phyloP scores from a whole-genome alignment of 2,888 invertebrate species.

The Calliphora vomitoria region DNA sequence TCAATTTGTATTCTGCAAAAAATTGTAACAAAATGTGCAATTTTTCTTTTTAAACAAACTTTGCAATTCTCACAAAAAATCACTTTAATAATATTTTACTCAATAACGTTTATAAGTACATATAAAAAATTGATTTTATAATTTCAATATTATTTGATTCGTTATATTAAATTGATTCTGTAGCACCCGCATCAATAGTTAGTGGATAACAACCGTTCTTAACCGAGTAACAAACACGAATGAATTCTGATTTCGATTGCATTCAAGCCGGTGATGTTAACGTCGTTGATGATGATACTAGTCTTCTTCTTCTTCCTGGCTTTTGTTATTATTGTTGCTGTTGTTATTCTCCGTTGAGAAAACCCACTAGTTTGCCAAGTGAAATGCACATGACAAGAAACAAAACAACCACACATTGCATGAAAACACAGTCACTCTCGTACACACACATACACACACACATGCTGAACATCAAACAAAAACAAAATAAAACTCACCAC shows the following conservation, averaged over 20 bases:
- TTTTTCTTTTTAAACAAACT: neutral
- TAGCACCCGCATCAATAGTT: constrained; percentile 51
- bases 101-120: constrained; percentile 19
- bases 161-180: constrained; percentile 30
- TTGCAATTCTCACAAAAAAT: constrained; percentile 24
- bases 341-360: constrained; percentile 11
- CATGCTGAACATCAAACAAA: constrained; percentile 10
- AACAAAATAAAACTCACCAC: constrained; percentile 53
- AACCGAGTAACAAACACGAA: constrained; percentile 80
- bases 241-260: constrained; percentile 71
- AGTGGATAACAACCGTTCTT: constrained; percentile 78
- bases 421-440: constrained; percentile 33
- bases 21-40: neutral
- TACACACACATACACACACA: constrained; percentile 1
- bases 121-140: neutral
- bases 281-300: constrained; percentile 27
- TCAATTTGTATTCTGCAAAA: neutral
- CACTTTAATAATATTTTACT: constrained; percentile 37
- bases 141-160: constrained; percentile 21
- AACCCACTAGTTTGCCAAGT: constrained; percentile 70
- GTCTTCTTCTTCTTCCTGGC: constrained; percentile 14
- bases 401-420: constrained; percentile 54
- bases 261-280: constrained; percentile 69
- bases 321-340: constrained; percentile 46
- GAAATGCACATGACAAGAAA: constrained; percentile 73